Evolutionary conservation across 64 coral and sea anemone genomes (phyloP), one percentile per base, ranked within the genome.

Genomic region (Montipora efflorescens): DNA sequence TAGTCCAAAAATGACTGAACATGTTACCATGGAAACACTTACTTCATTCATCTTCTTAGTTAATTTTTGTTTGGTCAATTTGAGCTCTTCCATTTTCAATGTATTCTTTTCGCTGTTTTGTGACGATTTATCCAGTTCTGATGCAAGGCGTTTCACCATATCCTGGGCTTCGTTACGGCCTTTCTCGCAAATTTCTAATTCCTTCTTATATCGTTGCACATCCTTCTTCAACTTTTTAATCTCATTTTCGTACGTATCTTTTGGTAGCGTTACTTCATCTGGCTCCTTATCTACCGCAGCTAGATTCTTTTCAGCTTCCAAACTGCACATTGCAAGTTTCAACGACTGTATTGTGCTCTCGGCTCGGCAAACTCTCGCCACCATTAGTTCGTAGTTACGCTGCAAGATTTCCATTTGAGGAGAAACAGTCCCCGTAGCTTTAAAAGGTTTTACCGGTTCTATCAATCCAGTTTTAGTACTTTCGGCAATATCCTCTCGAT

Each of bases 331-430:
- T 6, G 97, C 97, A 23, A 98, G 91, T 89, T 98, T 98, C 75
- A 98, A 85, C 11, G 97, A 98, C 48, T 98, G 97, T 49, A 98
- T 95, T 11, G 94, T 98, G 59, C 97, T 98, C 74, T 98, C 97
- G 43, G 94, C 88, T 4, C 97, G 91, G 74, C 97, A 98, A 90
- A 98, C 97, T 51, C 97, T 83, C 2, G 94, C 62, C 14, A 98
- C 97, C 94, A 98, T 93, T 91, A 84, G 88, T 48, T 98, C 94
- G 64, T 98, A 98, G 36, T 98, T 96, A n/a, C 93, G 92, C 73
- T 98, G 91, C 10, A 98, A 88, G 18, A 96, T 44, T 59, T 98
- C 97, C 7, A 94, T 75, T 85, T 98, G 87, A 51, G 91, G 88
- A 12, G 85, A 88, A n/a, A 67, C 75, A 15, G 85, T 75, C 87